Conservation (phyloP, 1,140 invertebrate genomes). For the Philotrypesis tridentata region DNA sequence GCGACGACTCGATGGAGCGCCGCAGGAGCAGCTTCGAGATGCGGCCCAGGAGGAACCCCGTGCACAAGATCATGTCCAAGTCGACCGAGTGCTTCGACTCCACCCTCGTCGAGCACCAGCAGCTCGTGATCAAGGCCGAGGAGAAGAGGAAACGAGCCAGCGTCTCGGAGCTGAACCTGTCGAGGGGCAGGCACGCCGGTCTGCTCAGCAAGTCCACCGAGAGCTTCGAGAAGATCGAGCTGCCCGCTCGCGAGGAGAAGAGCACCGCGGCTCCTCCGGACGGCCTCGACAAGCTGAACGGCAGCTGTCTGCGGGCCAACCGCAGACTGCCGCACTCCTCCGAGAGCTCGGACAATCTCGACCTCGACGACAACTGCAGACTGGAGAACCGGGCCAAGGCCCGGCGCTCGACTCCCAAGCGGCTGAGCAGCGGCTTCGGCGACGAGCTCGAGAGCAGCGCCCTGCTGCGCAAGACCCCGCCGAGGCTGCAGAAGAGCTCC, state of each 20-base stretch:
- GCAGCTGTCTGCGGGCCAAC: slow-evolving; percentile 40
- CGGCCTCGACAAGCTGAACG: slow-evolving; percentile 11
- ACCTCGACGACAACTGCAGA: slow-evolving; percentile 59
- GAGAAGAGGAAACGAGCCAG: slow-evolving; percentile 66
- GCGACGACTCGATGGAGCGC: slow-evolving; percentile 66
- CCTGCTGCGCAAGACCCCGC: neutral
- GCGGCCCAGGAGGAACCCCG: slow-evolving; percentile 41
- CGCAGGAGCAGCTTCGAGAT: slow-evolving; percentile 65
- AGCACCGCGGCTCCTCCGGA: neutral
- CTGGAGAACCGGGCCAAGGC: slow-evolving; percentile 52
- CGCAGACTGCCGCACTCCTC: slow-evolving; percentile 60
- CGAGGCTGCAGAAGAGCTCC: slow-evolving; percentile 68
- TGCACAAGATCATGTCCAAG: slow-evolving; percentile 64
- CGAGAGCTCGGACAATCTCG: slow-evolving; percentile 68
- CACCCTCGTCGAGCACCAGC: slow-evolving; percentile 51
- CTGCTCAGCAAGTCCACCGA: slow-evolving; percentile 60
- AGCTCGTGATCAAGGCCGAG: slow-evolving; percentile 14
- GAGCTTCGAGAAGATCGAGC: slow-evolving; percentile 62
- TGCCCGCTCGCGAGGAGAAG: slow-evolving; percentile 40
- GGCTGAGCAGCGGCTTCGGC: neutral
- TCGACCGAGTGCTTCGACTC: slow-evolving; percentile 69
- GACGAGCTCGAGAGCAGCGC: slow-evolving; percentile 24
- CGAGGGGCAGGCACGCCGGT: neutral
- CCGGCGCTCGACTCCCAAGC: neutral
- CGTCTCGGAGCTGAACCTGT: slow-evolving; percentile 66